Base-by-base conservation (phyloP, 2,888 invertebrate genomes). In the Lasioglossum figueresi region DNA sequence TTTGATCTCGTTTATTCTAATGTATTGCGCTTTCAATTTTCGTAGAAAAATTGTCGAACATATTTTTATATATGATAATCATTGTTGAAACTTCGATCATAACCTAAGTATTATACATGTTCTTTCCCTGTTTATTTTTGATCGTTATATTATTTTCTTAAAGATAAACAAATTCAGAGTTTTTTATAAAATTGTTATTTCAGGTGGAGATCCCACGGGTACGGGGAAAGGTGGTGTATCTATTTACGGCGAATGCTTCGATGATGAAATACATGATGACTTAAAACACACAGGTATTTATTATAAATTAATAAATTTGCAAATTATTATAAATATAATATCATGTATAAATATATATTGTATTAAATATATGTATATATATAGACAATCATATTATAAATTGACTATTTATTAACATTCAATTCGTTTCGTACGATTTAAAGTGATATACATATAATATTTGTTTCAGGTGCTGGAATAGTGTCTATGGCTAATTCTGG, bases 401-500 rank as follows among this genome's bases (percentile, higher is more conserved):
- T 66, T 66, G 6, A 66, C 8, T 68, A 68, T 68, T 68, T 68
- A 34, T 66, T 12, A 45, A 59, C 23, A 37, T 56, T 8, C 5
- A 40, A 48, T 48, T 48, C 19, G 48, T 19, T 19, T 48, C 19
- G 6, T 8, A 48, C 8, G 6, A 48, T 48, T 48, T 48, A 48
- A 48, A n/a, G n/a, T n/a, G n/a, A n/a, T n/a, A n/a, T n/a, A n/a
- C 19, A 37, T 19, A 27, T 73, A 40, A 63, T 14, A 70, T 82
- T 40, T 37, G 19, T 31, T 79, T 52, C 48, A 96, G 97, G 97
- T 82, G 97, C 97, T 84, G 97, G 97, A 34, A 96, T 97, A 80
- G 91, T 97, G 56, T 99, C 99, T 0, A 99, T 99, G 99, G 99
- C 99, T 0, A 99, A 99, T 96, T 98, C 99, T 34, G 99, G 99